Conservation (phyloP, 2,113 vertebrate genomes). For the Progne subis region DNA sequence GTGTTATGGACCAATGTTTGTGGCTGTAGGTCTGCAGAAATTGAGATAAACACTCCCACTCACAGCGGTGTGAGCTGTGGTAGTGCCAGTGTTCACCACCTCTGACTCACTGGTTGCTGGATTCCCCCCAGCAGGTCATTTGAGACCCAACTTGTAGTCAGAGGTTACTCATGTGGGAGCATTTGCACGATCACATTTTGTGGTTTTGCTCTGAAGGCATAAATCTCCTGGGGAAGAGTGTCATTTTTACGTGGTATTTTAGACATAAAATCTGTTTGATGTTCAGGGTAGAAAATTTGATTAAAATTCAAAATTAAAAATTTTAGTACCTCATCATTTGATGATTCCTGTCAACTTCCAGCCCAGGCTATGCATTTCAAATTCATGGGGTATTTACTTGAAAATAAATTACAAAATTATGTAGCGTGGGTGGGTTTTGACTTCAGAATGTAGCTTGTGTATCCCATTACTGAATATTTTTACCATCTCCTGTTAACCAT, state of each 20-base stretch:
- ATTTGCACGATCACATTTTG: constrained; percentile 3
- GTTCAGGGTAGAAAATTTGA: constrained; percentile 48
- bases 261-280: constrained; percentile 54
- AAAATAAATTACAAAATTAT: constrained; percentile 54
- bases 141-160: neutral
- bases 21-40: neutral
- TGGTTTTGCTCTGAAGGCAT: constrained; percentile 4
- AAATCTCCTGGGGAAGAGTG: constrained; percentile 9
- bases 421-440: neutral
- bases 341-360: constrained; percentile 60
- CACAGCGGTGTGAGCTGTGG: neutral
- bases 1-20: neutral
- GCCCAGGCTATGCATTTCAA: constrained; percentile 48
- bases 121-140: neutral
- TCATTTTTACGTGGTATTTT: constrained; percentile 43
- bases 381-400: constrained; percentile 56
- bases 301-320: constrained; percentile 65
- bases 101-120: neutral
- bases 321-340: constrained; percentile 65
- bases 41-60: neutral
- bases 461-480: constrained; percentile 35
- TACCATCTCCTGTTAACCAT: constrained; percentile 43
- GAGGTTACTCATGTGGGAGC: neutral
- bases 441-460: constrained; percentile 4
- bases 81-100: neutral